These are phyloP conservation scores for Platichthys stellatus DNA, from an alignment of 2,113 vertebrate species.

Conservation along the genomic window DNA sequence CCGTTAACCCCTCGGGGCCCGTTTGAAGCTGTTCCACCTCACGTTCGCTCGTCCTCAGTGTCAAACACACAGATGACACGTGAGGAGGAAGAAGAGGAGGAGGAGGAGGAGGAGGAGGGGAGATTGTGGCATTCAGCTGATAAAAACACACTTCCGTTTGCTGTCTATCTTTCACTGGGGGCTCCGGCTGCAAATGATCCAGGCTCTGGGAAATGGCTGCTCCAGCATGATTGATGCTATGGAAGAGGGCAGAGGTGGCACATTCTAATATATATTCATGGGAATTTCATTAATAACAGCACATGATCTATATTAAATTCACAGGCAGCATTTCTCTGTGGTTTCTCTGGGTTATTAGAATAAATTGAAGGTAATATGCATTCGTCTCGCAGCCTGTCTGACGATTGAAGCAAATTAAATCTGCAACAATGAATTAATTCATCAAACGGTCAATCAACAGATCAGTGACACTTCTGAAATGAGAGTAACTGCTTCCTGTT, in stretches of 20 bases:
- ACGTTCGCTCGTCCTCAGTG: constrained; percentile 2
- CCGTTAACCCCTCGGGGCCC: constrained; percentile 1
- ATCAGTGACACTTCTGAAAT: too few species aligned
- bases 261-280: constrained; percentile 3
- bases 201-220: constrained; percentile 39
- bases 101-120: not conserved
- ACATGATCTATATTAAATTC: not conserved
- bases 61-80: constrained; percentile 23
- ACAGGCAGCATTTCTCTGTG: not conserved
- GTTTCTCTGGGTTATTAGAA: not conserved
- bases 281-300: not conserved
- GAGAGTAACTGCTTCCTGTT: not conserved
- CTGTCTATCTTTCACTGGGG: constrained; percentile 45
- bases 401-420: not conserved
- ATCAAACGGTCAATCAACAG: too few species aligned
- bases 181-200: constrained; percentile 33
- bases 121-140: constrained; percentile 50
- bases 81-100: constrained; percentile 15
- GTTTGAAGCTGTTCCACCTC: not conserved
- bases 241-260: constrained; percentile 13
- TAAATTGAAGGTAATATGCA: not conserved
- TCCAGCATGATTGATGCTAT: constrained; percentile 34
- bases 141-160: constrained; percentile 60
- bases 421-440: not conserved
- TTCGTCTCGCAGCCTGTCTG: not conserved